Conservation (phyloP, 2,888 invertebrate species). For the Watsonalla binaria region DNA sequence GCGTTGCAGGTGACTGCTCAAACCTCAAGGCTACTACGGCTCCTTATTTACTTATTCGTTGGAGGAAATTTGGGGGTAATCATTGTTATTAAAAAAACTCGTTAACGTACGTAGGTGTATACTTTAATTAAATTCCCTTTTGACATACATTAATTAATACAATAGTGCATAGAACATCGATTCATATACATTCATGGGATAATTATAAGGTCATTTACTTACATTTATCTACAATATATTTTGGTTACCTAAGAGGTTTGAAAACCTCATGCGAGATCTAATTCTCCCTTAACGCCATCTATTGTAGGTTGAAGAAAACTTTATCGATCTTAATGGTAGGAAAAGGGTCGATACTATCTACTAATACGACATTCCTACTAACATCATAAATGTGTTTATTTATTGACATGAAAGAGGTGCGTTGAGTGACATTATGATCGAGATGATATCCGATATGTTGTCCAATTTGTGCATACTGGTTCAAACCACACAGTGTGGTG, state of each 20-base stretch:
- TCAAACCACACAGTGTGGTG: not conserved
- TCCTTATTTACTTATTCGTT: too few species aligned
- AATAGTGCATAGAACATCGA: conserved; percentile 16
- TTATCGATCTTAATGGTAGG: too few species aligned
- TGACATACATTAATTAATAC: conserved; percentile 33
- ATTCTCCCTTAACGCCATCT: too few species aligned
- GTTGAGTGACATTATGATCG: not conserved
- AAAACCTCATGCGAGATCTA: too few species aligned
- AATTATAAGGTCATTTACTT: not conserved
- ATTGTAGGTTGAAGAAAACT: too few species aligned
- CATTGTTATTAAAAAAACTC: conserved; percentile 18
- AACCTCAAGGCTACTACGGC: too few species aligned
- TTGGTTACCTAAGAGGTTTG: not conserved
- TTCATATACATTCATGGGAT: not conserved
- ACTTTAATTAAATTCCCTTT: conserved; percentile 59
- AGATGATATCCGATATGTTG: not conserved
- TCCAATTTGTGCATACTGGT: not conserved
- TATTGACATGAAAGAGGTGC: not conserved
- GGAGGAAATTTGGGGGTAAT: too few species aligned
- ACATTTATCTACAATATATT: not conserved
- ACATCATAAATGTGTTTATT: not conserved
- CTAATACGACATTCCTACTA: too few species aligned
- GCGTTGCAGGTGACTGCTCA: too few species aligned
- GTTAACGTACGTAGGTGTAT: conserved; percentile 27
- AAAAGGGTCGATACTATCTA: too few species aligned